Evolutionary conservation across 2,797 vertebrate species (phyloP).

Genomic region (Hybognathus amarus): DNA sequence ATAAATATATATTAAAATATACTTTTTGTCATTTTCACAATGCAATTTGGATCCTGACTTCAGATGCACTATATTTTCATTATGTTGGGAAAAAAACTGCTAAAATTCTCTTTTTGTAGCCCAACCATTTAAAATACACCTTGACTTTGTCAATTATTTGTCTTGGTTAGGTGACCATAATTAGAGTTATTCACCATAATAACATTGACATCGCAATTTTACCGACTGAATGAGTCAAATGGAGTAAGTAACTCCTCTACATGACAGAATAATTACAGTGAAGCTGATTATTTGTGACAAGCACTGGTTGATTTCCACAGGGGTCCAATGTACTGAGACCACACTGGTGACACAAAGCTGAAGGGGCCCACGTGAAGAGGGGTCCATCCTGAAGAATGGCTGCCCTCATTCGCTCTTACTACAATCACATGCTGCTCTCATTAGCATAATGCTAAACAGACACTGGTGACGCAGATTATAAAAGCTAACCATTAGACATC

Average conservation of each 20-base stretch:
- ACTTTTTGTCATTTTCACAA: neutral
- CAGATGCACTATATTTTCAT: too few species aligned
- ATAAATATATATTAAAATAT: too few species aligned
- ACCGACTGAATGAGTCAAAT: neutral
- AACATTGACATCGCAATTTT: neutral
- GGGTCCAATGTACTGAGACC: slow-evolving; percentile 67
- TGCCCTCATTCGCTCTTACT: slow-evolving; percentile 64
- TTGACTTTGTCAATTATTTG: neutral
- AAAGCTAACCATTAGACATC: slow-evolving; percentile 16
- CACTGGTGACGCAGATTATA: neutral
- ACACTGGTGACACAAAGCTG: slow-evolving; percentile 43
- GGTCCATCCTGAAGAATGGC: slow-evolving; percentile 57
- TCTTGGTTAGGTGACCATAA: neutral
- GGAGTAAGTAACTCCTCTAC: slow-evolving; percentile 41
- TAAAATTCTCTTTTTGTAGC: slow-evolving; percentile 7
- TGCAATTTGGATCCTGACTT: neutral
- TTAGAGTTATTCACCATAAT: neutral
- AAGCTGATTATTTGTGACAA: slow-evolving; percentile 69
- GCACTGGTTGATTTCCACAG: slow-evolving; percentile 70
- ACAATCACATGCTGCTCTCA: slow-evolving; percentile 61
- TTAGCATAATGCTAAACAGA: slow-evolving; percentile 57
- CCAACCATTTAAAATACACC: neutral
- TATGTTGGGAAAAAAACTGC: neutral
- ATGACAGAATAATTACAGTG: slow-evolving; percentile 61
- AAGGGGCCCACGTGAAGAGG: slow-evolving; percentile 12